A percentile compares a stretch with the other conserved stretches of the same genome.
phyloP scores from a whole-genome alignment of 30 jellyfish, hydroid and myxozoan species.

The Nemopilema nomurai region DNA sequence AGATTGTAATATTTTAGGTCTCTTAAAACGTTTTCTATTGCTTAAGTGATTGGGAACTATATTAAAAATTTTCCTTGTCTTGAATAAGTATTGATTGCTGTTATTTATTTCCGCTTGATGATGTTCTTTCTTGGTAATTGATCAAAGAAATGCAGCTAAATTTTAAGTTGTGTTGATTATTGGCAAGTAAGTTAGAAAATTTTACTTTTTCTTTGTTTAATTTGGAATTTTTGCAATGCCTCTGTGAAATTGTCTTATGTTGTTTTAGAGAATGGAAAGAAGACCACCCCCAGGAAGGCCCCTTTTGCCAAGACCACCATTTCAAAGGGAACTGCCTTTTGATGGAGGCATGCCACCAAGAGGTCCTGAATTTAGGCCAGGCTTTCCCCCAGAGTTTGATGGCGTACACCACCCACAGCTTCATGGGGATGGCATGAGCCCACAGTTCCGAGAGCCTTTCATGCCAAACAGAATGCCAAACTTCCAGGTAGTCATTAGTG shows the following conservation, averaged over 20 bases:
- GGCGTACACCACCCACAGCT: conserved; percentile 23
- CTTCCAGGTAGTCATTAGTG: too few species aligned
- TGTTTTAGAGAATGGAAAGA: conserved; percentile 29
- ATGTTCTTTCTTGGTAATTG: too few species aligned
- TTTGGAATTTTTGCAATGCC: not conserved
- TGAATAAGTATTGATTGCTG: too few species aligned
- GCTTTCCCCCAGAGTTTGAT: conserved; percentile 33
- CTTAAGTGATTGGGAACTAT: too few species aligned
- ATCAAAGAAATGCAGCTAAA: too few species aligned
- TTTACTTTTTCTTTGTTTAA: too few species aligned
- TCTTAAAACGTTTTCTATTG: too few species aligned
- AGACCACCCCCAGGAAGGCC: conserved; percentile 66
- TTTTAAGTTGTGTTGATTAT: too few species aligned
- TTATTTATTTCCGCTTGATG: too few species aligned
- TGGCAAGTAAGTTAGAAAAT: too few species aligned
- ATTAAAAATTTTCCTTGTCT: too few species aligned
- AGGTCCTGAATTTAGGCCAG: conserved; percentile 46
- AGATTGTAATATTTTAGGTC: too few species aligned
- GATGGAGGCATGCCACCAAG: conserved; percentile 51
- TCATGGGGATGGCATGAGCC: conserved; percentile 21
- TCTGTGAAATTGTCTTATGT: not conserved
- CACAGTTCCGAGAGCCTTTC: conserved; percentile 43
- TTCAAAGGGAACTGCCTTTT: conserved; percentile 17
- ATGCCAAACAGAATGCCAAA: conserved; percentile 38
- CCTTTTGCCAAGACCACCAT: conserved; percentile 31